Evolutionary conservation across 1,140 invertebrate species (phyloP).

Genomic region (Vanessa tameamea): DNA sequence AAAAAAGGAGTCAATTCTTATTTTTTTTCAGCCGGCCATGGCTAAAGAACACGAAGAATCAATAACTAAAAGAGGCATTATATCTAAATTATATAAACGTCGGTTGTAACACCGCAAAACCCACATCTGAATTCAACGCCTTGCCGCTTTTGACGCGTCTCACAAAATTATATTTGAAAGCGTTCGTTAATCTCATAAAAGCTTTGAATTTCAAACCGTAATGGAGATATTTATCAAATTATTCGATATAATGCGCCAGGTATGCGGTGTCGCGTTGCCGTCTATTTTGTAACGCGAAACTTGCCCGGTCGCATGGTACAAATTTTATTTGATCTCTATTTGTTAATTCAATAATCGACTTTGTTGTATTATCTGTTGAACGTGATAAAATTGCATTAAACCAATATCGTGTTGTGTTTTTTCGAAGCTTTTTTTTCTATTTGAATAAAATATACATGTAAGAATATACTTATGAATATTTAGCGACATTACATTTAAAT

Average conservation of each 20-base stretch:
- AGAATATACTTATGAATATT: too few relatives aligned
- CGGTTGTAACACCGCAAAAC: slow-evolving; percentile 34
- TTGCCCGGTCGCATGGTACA: slow-evolving; percentile 11
- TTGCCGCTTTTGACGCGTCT: slow-evolving; percentile 37
- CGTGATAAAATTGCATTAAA: background rate
- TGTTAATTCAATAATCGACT: slow-evolving; percentile 24
- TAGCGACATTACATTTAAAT: too few relatives aligned
- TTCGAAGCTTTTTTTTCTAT: background rate
- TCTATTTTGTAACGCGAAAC: slow-evolving; percentile 42
- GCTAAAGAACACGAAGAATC: background rate
- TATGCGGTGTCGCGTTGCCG: slow-evolving; percentile 49
- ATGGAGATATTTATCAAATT: slow-evolving; percentile 56
- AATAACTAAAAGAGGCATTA: slow-evolving; percentile 1
- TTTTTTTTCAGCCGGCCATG: too few relatives aligned
- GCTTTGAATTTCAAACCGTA: slow-evolving; percentile 47
- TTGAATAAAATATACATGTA: too few relatives aligned
- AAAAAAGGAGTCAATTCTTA: too few relatives aligned
- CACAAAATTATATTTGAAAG: slow-evolving; percentile 51
- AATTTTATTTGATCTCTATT: slow-evolving; percentile 43
- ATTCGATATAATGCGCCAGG: slow-evolving; percentile 54
- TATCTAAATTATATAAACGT: slow-evolving; percentile 10
- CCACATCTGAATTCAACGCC: slow-evolving; percentile 31
- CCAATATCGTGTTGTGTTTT: background rate
- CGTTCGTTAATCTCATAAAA: slow-evolving; percentile 49
- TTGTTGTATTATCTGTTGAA: slow-evolving; percentile 1